phyloP scores from a whole-genome alignment of 2,113 vertebrate genomes.

The Cathartes aura region DNA sequence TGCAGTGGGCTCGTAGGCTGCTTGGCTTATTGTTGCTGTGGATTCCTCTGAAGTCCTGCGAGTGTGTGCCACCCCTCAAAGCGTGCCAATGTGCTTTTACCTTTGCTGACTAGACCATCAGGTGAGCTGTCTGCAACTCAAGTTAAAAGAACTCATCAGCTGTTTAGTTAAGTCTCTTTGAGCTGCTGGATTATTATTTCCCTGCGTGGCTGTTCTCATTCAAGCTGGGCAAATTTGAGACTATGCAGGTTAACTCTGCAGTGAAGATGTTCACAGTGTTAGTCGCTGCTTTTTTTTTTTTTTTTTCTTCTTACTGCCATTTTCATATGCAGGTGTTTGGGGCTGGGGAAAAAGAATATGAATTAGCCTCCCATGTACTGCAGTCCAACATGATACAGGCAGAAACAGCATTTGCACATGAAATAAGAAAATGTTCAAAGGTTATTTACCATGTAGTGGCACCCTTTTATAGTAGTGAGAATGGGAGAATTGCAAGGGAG shows the following conservation, averaged over 20 bases:
- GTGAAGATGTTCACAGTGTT: not conserved
- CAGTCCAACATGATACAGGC: not conserved
- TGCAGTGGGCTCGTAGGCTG: fast-evolving
- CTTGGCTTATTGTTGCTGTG: not conserved
- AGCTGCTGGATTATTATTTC: not conserved
- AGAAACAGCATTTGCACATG: not conserved
- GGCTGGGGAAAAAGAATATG: not conserved
- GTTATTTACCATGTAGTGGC: not conserved
- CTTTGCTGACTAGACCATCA: fast-evolving
- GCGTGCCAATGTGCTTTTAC: not conserved
- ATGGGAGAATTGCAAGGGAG: not conserved
- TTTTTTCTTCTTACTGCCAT: not conserved
- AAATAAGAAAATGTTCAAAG: not conserved
- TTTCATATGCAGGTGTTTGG: not conserved
- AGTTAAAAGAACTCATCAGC: not conserved
- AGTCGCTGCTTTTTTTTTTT: not conserved
- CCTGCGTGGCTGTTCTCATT: not conserved
- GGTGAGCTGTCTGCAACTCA: not conserved
- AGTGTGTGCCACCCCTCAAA: not conserved
- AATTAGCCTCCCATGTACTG: not conserved
- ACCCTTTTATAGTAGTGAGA: not conserved
- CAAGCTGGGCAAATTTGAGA: not conserved
- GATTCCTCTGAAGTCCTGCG: not conserved
- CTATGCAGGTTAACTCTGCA: not conserved
- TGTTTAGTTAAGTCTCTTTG: not conserved